phyloP scores from a whole-genome alignment of 1,140 invertebrate genomes.

The Probaryconus sp. region DNA sequence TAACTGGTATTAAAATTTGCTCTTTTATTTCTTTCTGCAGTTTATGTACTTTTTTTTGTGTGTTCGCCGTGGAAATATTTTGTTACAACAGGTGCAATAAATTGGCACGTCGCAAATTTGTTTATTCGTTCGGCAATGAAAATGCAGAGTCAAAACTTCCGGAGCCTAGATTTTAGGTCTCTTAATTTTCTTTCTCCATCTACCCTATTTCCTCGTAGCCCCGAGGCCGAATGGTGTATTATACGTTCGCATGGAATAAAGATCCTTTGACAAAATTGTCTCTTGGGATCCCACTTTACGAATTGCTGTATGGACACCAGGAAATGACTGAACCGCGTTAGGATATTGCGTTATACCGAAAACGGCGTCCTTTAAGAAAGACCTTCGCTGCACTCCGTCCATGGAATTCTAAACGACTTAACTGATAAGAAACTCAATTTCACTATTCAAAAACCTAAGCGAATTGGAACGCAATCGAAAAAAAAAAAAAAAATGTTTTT shows the following conservation, averaged over 20 bases:
- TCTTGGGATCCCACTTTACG: conserved; percentile 73
- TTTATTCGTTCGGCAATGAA: not conserved
- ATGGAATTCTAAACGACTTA: conserved; percentile 27
- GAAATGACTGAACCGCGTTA: conserved; percentile 78
- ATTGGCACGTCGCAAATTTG: too few relatives aligned
- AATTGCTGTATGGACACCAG: conserved; percentile 74
- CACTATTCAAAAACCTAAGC: not conserved
- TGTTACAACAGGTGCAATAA: too few relatives aligned
- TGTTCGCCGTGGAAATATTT: too few relatives aligned
- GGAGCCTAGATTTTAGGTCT: conserved; percentile 7
- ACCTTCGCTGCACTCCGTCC: conserved; percentile 31
- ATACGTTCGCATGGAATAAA: conserved; percentile 77
- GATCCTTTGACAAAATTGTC: conserved; percentile 79
- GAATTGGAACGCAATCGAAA: too few relatives aligned
- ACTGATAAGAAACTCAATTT: conserved; percentile 15
- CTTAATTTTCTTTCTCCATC: conserved; percentile 15
- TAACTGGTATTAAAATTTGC: too few relatives aligned
- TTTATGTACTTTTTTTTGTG: too few relatives aligned
- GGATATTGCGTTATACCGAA: conserved; percentile 77
- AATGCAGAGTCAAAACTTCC: not conserved
- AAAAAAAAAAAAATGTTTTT: too few relatives aligned
- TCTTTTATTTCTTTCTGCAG: too few relatives aligned
- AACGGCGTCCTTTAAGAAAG: conserved; percentile 67
- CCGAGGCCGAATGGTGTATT: conserved; percentile 72
- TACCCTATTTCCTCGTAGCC: conserved; percentile 70